These are phyloP conservation scores for Microctenopoma lineatum DNA, from an alignment of 2,797 vertebrate species.

Conservation along the genomic window DNA sequence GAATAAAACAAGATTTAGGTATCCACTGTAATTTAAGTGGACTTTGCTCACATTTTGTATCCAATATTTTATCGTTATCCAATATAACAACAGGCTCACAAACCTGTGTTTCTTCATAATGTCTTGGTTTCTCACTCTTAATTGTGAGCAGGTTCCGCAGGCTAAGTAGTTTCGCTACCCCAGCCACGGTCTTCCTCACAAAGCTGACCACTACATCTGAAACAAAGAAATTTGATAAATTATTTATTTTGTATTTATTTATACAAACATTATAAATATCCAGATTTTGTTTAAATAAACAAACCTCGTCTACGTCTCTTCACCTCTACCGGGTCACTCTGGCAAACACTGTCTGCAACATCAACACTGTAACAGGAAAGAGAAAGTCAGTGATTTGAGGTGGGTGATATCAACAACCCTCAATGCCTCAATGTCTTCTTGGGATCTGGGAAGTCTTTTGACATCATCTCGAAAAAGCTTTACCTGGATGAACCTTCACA, in stretches of 20 bases:
- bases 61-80: background rate
- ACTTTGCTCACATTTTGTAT: background rate
- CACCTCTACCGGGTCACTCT: conserved; percentile 73
- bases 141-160: conserved; percentile 56
- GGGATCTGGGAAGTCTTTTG: too few species aligned
- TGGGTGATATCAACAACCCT: too few species aligned
- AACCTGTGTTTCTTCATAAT: conserved; percentile 69
- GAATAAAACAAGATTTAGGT: background rate
- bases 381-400: background rate
- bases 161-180: conserved; percentile 80
- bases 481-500: too few species aligned
- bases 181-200: conserved; percentile 82
- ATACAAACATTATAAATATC: background rate
- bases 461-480: too few species aligned
- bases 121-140: conserved; percentile 45
- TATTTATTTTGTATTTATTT: background rate
- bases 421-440: background rate
- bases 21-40: background rate
- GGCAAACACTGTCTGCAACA: conserved; percentile 71
- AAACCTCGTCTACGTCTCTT: conserved; percentile 82
- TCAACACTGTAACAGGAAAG: conserved; percentile 71
- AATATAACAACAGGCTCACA: background rate
- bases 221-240: conserved; percentile 20
- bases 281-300: conserved; percentile 8
- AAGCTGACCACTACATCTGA: conserved; percentile 83